Evolutionary conservation across 2,113 vertebrate species (phyloP), one percentile per base, ranked within the genome.

Genomic region (Trematocara marginatum): DNA sequence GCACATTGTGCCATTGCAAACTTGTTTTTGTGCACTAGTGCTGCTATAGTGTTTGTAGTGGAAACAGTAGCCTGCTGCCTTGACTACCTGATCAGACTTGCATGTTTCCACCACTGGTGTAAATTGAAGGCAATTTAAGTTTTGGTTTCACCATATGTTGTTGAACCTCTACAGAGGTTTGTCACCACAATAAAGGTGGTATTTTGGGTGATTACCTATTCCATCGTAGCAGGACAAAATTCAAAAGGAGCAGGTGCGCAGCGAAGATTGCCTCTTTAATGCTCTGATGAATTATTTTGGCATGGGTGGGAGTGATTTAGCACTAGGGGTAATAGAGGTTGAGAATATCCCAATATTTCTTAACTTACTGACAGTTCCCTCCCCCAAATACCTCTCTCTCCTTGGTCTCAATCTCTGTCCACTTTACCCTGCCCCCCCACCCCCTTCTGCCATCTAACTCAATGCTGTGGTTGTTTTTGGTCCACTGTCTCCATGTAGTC

Each of bases 61-160:
- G 89, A 94, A 94, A 94, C 91, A 76, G 87, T 89, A 91, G 83
- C 85, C 84, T 56, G 79, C 90, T 83, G 89, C 89, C 90, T 92
- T 92, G 91, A 89, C 92, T 89, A 91, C 87, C 83, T 92, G 87
- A 92, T 90, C 86, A 84, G 59, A 82, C 57, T 88, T 82, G 78
- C 78, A 80, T 90, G 83, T 87, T 92, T 86, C 91, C 85, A 86
- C 45, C 79, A 47, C 79, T 79, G 61, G 66, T 89, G 54, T 82
- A 87, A 89, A 89, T 88, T 79, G 66, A 51, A 89, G 61, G 84
- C 57, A 34, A 76, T 87, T 86, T 89, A 29, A 89, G 86, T 85
- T 84, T 85, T 11, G 4, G 23, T 74, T 78, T 87, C 49, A 66
- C 47, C 13, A 3, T 35, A 38, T 80, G 40, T 84, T 86, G 57